Evolutionary conservation across 2,888 invertebrate genomes (phyloP).

Genomic region (Sesamia inferens): DNA sequence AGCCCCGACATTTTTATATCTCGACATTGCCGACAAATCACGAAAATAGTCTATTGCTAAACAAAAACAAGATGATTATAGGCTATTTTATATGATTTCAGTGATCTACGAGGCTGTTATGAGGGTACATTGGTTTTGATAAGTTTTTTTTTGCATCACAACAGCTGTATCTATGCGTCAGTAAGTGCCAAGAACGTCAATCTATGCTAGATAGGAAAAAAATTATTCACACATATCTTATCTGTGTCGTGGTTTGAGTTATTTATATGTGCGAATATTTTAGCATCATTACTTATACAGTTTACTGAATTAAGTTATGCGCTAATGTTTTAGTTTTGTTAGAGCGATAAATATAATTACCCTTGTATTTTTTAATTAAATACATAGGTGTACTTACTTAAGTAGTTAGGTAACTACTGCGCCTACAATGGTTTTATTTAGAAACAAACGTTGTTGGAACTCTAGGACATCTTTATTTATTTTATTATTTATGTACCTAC

Average conservation of each 20-base stretch:
- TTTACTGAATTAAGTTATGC: conserved; percentile 38
- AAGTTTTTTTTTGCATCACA: conserved; percentile 77
- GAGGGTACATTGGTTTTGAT: conserved; percentile 79
- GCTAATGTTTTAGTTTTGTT: conserved; percentile 9
- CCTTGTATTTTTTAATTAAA: conserved; percentile 5
- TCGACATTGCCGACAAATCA: conserved; percentile 86
- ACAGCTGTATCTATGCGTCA: conserved; percentile 72
- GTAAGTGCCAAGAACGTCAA: conserved; percentile 74
- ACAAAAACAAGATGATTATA: conserved; percentile 88
- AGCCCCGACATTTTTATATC: conserved; percentile 83
- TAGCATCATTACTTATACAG: conserved; percentile 23
- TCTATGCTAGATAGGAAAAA: conserved; percentile 69
- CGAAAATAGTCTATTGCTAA: conserved; percentile 83
- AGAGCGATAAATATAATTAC: conserved; percentile 1
- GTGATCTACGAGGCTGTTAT: conserved; percentile 82
- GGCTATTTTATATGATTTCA: conserved; percentile 84
- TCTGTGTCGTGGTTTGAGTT: conserved; percentile 49
- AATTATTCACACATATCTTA: conserved; percentile 70
- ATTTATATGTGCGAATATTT: conserved; percentile 34
- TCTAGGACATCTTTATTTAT: too few relatives aligned
- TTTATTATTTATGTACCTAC: too few relatives aligned
- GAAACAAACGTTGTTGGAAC: not conserved
- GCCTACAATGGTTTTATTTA: not conserved
- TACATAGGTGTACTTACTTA: too few relatives aligned
- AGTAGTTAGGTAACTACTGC: not conserved